These are phyloP conservation scores for Uloborus diversus DNA, from an alignment of 1,140 invertebrate genomes.

Conservation along the genomic window DNA sequence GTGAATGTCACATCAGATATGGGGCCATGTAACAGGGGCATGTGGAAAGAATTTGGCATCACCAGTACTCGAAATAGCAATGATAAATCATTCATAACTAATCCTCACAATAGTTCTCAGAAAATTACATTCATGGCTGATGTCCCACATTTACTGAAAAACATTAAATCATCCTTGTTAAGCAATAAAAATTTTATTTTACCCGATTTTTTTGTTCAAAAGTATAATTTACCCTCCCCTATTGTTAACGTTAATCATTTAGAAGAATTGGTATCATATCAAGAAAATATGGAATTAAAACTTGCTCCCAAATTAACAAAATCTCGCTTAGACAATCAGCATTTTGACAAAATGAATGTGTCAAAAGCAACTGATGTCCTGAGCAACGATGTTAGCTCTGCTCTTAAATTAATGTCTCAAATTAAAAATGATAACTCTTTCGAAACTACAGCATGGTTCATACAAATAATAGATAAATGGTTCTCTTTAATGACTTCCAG, in stretches of 20 bases:
- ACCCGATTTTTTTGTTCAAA: not conserved
- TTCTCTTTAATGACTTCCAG: not conserved
- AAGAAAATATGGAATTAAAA: not conserved
- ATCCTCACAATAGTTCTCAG: not conserved
- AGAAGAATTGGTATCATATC: not conserved
- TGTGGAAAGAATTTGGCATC: not conserved
- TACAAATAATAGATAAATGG: not conserved
- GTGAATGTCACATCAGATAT: not conserved
- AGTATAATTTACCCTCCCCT: not conserved
- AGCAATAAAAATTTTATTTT: not conserved
- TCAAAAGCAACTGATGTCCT: not conserved
- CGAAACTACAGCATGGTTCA: not conserved
- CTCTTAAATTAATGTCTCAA: not conserved
- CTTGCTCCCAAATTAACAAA: not conserved
- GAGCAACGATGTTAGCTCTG: not conserved
- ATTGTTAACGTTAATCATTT: not conserved
- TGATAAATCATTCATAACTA: not conserved
- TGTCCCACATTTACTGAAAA: not conserved
- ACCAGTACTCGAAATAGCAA: not conserved
- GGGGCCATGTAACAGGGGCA: not conserved
- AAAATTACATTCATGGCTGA: not conserved
- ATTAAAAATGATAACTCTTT: not conserved
- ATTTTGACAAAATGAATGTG: conserved; percentile 2
- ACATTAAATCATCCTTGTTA: not conserved
- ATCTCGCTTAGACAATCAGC: not conserved